Conservation (phyloP, 1,140 invertebrate genomes). For the Penaeus indicus region DNA sequence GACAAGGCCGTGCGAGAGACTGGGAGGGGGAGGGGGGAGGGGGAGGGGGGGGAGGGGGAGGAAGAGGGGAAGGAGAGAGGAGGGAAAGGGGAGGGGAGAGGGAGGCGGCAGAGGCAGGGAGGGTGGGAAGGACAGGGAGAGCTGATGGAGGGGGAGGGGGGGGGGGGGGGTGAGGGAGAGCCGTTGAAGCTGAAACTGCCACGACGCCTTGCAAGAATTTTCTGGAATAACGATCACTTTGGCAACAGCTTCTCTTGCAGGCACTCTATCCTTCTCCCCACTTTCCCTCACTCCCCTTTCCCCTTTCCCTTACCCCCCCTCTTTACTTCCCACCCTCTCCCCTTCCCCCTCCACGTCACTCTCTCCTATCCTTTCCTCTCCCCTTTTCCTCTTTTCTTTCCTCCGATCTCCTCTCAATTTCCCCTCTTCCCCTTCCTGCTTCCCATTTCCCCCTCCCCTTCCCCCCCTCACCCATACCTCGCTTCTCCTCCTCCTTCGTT, state of each 20-base stretch:
- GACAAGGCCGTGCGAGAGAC: no score
- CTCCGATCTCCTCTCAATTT: background rate
- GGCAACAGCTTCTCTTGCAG: background rate
- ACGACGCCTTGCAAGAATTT: background rate
- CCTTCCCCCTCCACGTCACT: background rate
- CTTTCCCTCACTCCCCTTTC: background rate
- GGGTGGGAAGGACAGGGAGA: no score
- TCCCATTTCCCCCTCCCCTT: background rate
- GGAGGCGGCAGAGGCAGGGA: no score
- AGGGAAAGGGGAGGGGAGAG: no score
- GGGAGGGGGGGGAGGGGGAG: no score
- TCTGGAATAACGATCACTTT: slow-evolving; percentile 28
- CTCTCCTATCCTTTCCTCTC: background rate
- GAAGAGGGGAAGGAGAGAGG: no score
- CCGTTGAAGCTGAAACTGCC: background rate
- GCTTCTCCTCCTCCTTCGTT: no score
- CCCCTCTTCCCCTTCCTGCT: background rate
- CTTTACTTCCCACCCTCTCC: background rate
- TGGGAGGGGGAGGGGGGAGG: no score
- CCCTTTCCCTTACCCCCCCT: background rate
- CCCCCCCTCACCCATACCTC: background rate
- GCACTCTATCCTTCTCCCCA: background rate
- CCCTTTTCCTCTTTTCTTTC: no score
- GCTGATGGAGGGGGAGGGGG: no score
- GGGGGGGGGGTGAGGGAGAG: background rate